Conservation (phyloP, 2,888 invertebrate genomes). For the Brenthis hecate region DNA sequence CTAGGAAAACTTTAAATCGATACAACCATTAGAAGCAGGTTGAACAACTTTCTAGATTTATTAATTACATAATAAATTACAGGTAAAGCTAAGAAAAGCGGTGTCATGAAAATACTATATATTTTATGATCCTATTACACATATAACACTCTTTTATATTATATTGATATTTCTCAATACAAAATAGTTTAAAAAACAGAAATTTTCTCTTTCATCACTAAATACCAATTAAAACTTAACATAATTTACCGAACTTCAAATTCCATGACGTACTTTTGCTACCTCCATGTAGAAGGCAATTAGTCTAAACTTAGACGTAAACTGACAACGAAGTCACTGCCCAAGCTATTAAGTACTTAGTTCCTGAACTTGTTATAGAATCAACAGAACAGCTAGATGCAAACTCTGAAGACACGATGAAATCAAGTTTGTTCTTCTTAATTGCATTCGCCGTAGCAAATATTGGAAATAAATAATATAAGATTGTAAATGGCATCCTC, state of each 20-base stretch:
- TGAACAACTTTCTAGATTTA: too few relatives aligned
- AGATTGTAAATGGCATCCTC: too few relatives aligned
- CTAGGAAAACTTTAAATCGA: too few relatives aligned
- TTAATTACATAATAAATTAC: too few relatives aligned
- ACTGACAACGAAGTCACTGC: constrained; percentile 32
- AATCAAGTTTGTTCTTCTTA: constrained; percentile 22
- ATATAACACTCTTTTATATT: too few relatives aligned
- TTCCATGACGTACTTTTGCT: constrained; percentile 6
- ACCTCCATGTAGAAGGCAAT: constrained; percentile 23
- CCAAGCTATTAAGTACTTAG: constrained; percentile 33
- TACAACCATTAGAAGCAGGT: too few relatives aligned
- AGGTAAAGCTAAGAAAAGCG: too few relatives aligned
- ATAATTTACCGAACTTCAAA: not conserved
- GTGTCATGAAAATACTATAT: too few relatives aligned
- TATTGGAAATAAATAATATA: too few relatives aligned
- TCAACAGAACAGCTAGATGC: constrained; percentile 32
- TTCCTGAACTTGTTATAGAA: constrained; percentile 31
- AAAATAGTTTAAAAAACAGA: too few relatives aligned
- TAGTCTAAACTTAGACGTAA: constrained; percentile 29
- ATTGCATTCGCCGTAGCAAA: not conserved
- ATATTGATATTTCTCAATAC: too few relatives aligned
- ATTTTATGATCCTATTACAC: too few relatives aligned
- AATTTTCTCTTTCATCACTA: not conserved
- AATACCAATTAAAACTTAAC: constrained; percentile 12
- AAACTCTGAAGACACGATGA: constrained; percentile 26